Percentiles rank a stretch among this genome's conserved stretches.
These are phyloP conservation scores for Sander vitreus DNA, from an alignment of 2,113 vertebrate genomes.

Conservation along the genomic window DNA sequence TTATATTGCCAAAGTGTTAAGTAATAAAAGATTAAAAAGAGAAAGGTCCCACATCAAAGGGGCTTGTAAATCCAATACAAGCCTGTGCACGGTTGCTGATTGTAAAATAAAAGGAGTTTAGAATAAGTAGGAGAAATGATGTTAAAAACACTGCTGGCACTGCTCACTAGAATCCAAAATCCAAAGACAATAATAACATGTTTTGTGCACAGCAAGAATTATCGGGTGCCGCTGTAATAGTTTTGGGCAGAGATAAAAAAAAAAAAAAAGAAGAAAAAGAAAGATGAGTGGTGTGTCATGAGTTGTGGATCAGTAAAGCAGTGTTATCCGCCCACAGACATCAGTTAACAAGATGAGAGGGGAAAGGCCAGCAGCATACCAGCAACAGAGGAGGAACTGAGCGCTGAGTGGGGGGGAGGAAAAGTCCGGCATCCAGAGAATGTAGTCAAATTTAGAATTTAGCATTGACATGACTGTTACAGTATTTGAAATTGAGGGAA, in stretches of 20 bases:
- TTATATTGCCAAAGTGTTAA: too few species aligned
- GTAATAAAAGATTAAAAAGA: too few species aligned
- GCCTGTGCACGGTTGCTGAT: not conserved
- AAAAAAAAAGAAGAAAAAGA: conserved; percentile 24
- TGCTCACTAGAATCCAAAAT: conserved; percentile 24
- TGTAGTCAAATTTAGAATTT: not conserved
- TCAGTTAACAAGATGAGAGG: conserved; percentile 72
- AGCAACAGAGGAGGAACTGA: conserved; percentile 61
- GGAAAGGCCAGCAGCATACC: conserved; percentile 73
- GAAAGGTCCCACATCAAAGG: not conserved
- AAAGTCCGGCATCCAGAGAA: conserved; percentile 38
- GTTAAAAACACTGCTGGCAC: not conserved
- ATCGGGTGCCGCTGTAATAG: conserved; percentile 4
- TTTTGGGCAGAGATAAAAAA: conserved; percentile 52
- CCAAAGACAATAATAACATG: conserved; percentile 6
- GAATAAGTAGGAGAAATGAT: not conserved
- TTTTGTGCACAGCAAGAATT: conserved; percentile 31
- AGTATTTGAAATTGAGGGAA: not conserved
- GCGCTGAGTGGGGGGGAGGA: conserved; percentile 42
- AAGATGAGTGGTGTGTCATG: conserved; percentile 62
- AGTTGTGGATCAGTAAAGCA: conserved; percentile 78
- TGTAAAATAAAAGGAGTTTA: conserved; percentile 29
- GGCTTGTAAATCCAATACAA: conserved; percentile 27
- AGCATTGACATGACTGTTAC: not conserved
- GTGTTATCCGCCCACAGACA: conserved; percentile 74